Percentiles rank a stretch among this genome's conserved stretches.
Evolutionary conservation across 2,888 invertebrate genomes (phyloP).

Genomic region (Lymantria monacha): DNA sequence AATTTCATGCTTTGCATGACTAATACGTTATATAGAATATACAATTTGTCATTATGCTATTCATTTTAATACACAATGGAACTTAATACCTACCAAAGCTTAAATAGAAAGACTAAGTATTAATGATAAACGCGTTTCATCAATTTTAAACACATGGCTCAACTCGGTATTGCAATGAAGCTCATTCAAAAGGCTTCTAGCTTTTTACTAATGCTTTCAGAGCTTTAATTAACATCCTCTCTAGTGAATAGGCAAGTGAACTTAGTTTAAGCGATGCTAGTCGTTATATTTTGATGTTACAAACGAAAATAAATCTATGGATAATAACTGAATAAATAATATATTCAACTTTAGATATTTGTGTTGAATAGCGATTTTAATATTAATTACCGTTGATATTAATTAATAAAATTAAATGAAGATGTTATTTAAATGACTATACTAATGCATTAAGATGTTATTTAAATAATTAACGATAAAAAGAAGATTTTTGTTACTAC

Average conservation of each 20-base stretch:
- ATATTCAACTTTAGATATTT: neutral
- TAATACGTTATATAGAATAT: too few relatives aligned
- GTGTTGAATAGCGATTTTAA: neutral
- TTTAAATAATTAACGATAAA: too few relatives aligned
- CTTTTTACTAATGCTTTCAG: conserved; percentile 76
- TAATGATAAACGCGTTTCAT: conserved; percentile 46
- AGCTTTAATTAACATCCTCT: conserved; percentile 74
- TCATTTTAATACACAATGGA: too few relatives aligned
- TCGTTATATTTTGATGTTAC: conserved; percentile 32
- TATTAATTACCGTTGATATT: neutral
- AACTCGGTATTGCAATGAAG: conserved; percentile 47
- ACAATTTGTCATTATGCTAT: too few relatives aligned
- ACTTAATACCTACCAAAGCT: too few relatives aligned
- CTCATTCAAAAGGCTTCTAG: conserved; percentile 58
- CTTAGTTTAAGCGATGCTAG: conserved; percentile 55
- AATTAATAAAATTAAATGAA: too few relatives aligned
- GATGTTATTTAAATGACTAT: too few relatives aligned
- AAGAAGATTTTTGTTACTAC: too few relatives aligned
- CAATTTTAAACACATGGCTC: conserved; percentile 52
- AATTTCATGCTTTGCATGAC: too few relatives aligned
- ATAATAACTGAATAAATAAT: neutral
- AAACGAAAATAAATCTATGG: conserved; percentile 15
- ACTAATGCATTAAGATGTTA: too few relatives aligned
- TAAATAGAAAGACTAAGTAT: conserved; percentile 11
- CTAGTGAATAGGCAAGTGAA: conserved; percentile 62